Conservation (phyloP, 1,140 invertebrate genomes). For the Gerris buenoi region DNA sequence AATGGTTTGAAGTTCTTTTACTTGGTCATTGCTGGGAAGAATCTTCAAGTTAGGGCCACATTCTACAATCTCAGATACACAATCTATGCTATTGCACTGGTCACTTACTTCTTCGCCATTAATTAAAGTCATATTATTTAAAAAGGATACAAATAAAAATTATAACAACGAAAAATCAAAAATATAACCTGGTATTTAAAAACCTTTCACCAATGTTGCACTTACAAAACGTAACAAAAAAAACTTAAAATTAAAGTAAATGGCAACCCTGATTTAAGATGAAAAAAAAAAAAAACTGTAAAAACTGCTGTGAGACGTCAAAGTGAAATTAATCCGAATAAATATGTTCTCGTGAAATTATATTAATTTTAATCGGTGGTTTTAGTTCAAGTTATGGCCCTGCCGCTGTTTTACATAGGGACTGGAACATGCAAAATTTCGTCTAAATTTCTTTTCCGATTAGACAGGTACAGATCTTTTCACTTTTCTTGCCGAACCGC, state of each 20-base stretch:
- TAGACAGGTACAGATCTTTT: background rate
- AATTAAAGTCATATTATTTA: background rate
- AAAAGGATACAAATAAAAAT: no score
- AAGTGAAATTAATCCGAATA: no score
- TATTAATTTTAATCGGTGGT: no score
- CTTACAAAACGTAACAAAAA: no score
- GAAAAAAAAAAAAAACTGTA: no score
- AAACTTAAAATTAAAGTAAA: no score
- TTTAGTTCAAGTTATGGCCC: background rate
- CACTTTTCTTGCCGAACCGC: background rate
- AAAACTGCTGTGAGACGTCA: no score
- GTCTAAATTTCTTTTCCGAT: background rate
- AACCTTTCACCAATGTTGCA: no score
- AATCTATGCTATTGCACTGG: background rate
- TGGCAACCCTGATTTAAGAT: no score
- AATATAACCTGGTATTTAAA: no score
- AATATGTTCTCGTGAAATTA: no score
- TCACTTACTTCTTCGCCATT: background rate
- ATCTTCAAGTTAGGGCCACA: slow-evolving; percentile 68
- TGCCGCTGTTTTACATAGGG: background rate
- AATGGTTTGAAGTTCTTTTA: slow-evolving; percentile 87
- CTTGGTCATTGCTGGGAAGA: slow-evolving; percentile 69
- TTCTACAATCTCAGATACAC: slow-evolving; percentile 28
- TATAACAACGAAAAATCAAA: no score
- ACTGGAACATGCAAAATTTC: background rate